Percentiles rank a stretch among this genome's conserved stretches.
These are phyloP conservation scores for Danaus melanippus DNA, from an alignment of 1,140 invertebrate genomes.

Conservation along the genomic window DNA sequence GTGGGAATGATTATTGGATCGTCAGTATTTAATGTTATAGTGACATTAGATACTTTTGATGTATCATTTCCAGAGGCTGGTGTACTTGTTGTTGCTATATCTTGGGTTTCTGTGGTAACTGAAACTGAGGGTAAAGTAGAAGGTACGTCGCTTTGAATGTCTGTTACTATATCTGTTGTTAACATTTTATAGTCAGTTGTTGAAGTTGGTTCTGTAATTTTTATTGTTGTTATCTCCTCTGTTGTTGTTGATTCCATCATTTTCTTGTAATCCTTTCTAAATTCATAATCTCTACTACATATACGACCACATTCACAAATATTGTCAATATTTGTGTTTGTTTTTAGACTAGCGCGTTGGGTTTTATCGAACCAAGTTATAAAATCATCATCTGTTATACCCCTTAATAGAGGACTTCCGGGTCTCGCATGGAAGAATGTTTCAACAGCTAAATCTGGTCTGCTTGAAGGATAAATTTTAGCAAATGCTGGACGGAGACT, in stretches of 20 bases:
- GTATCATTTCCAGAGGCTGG: no score
- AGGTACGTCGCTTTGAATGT: no score
- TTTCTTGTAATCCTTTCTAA: conserved; percentile 39
- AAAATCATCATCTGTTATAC: conserved; percentile 75
- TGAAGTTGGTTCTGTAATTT: conserved; percentile 13
- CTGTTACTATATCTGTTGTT: no score
- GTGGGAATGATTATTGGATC: conserved; percentile 46
- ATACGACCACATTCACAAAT: conserved; percentile 70
- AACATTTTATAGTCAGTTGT: conserved; percentile 3
- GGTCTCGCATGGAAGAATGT: conserved; percentile 75
- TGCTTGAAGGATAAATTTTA: conserved; percentile 73
- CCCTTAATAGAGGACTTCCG: conserved; percentile 72
- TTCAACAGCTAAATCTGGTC: conserved; percentile 75
- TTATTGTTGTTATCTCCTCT: conserved; percentile 22
- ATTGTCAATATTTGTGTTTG: conserved; percentile 56
- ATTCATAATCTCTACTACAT: conserved; percentile 62
- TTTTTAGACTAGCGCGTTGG: conserved; percentile 58
- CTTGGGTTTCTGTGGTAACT: no score
- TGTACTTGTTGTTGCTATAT: no score
- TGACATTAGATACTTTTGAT: no score
- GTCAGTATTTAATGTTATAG: conserved; percentile 10
- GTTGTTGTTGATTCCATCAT: conserved; percentile 13
- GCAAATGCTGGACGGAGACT: conserved; percentile 75
- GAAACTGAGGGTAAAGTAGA: no score
- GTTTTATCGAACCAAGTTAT: conserved; percentile 77